Percentiles rank a stretch among this genome's conserved stretches.
phyloP scores from a whole-genome alignment of 2,797 vertebrate species.

The Falco biarmicus region DNA sequence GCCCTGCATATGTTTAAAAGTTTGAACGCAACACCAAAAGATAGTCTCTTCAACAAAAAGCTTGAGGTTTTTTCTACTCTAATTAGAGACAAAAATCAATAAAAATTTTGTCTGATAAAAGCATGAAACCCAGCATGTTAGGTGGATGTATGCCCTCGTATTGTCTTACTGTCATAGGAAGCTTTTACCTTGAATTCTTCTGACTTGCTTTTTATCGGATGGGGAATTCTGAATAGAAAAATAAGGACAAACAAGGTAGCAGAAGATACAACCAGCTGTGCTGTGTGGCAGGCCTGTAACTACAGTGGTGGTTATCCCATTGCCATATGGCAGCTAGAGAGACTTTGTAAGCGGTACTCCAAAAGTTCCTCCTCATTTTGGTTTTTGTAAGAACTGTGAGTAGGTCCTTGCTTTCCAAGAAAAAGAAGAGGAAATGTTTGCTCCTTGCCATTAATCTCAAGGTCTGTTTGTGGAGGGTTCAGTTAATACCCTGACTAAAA shows the following conservation, averaged over 20 bases:
- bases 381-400: background rate
- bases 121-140: too few species aligned
- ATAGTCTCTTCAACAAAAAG: background rate
- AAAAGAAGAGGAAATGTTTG: background rate
- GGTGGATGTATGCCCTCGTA: background rate
- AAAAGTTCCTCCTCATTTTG: background rate
- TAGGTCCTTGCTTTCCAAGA: background rate
- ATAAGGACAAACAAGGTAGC: background rate
- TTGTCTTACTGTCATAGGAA: background rate
- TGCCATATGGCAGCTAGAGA: background rate
- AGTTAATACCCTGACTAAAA: background rate
- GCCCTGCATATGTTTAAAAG: background rate
- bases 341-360: background rate
- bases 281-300: background rate
- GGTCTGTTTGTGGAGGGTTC: background rate
- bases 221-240: background rate
- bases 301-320: background rate
- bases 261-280: background rate
- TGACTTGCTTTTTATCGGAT: background rate
- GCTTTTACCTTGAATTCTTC: background rate
- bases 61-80: background rate
- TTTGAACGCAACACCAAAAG: background rate
- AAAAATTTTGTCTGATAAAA: background rate
- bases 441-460: background rate
- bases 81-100: background rate